phyloP scores from a whole-genome alignment of 2,113 vertebrate species.

The Anser brachyrhynchus region DNA sequence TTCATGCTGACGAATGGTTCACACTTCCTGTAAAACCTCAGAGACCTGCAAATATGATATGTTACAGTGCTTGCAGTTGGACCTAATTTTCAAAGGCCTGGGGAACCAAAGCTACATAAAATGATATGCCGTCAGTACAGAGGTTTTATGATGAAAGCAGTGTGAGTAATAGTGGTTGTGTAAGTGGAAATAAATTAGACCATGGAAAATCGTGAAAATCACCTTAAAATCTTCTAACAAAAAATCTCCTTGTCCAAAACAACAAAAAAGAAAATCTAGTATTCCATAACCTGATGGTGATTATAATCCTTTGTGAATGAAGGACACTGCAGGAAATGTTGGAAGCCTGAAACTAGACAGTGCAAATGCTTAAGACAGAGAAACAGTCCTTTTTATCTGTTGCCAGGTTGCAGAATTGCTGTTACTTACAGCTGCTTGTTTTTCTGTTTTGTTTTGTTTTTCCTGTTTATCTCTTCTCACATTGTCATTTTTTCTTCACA shows the following conservation, averaged over 20 bases:
- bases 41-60: no score
- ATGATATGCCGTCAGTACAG: rapidly evolving
- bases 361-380: not conserved
- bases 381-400: not conserved
- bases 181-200: not conserved
- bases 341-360: not conserved
- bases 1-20: rapidly evolving
- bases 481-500: slow-evolving; percentile 26
- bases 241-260: not conserved
- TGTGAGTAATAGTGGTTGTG: not conserved
- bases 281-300: not conserved
- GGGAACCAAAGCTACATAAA: rapidly evolving
- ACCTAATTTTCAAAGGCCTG: not conserved
- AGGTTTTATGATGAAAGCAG: not conserved
- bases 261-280: not conserved
- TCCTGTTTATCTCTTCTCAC: not conserved
- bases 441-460: not conserved
- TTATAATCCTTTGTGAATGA: not conserved
- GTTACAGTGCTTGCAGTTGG: not conserved
- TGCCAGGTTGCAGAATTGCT: not conserved
- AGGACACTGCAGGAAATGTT: not conserved
- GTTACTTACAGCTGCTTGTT: not conserved
- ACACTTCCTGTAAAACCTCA: not conserved
- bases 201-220: not conserved
- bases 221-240: not conserved